Evolutionary conservation across 2,797 vertebrate species (phyloP).

Genomic region (Spea hammondii): DNA sequence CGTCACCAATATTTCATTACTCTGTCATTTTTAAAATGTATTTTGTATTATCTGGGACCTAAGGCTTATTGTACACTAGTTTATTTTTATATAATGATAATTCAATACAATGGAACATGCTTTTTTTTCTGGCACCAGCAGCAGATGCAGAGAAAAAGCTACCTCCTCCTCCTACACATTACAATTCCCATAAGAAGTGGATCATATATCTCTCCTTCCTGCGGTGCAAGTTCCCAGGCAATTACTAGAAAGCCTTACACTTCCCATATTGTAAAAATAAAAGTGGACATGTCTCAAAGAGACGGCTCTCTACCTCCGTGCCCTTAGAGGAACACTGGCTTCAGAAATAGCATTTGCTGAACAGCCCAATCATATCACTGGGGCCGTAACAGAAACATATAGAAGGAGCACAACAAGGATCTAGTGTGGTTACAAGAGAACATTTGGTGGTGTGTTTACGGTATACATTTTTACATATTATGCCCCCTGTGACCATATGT

Average conservation of each 20-base stretch:
- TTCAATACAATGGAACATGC: slow-evolving; percentile 21
- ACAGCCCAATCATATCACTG: too few species aligned
- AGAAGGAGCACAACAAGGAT: too few species aligned
- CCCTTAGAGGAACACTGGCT: too few species aligned
- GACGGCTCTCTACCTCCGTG: neutral
- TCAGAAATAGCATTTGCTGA: too few species aligned
- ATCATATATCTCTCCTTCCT: neutral
- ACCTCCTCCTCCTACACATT: slow-evolving; percentile 36
- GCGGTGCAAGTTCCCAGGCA: slow-evolving; percentile 8
- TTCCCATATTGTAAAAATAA: neutral
- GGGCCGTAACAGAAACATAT: too few species aligned
- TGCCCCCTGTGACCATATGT: too few species aligned
- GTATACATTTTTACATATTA: too few species aligned
- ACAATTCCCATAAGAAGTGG: neutral
- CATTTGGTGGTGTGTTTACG: too few species aligned
- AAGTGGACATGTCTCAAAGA: neutral
- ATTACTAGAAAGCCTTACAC: neutral
- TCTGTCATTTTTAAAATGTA: neutral
- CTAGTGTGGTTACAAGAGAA: too few species aligned
- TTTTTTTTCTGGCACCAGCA: slow-evolving; percentile 32
- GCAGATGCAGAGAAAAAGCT: slow-evolving; percentile 30
- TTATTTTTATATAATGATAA: slow-evolving; percentile 37
- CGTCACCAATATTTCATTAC: too few species aligned
- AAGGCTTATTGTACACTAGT: slow-evolving; percentile 9
- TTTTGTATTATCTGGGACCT: neutral